Base-by-base conservation (phyloP, 2,113 vertebrate genomes). In the Psittacula cyanocephala region DNA sequence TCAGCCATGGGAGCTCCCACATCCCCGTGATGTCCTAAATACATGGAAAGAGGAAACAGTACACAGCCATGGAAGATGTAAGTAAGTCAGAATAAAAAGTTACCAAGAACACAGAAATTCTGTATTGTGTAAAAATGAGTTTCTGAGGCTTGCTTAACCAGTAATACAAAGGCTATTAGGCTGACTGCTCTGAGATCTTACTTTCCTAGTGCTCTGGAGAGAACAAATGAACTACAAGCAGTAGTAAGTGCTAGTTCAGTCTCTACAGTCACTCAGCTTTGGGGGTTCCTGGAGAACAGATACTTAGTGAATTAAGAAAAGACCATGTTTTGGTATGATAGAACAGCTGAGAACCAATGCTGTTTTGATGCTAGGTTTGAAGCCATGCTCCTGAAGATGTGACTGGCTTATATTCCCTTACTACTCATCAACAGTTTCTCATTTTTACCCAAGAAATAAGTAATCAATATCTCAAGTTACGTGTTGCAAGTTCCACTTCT, bases 1-100 rank as follows among this genome's bases (percentile, higher is more conserved):
- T 99, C 99, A 33, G 99, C 99, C 97, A 99, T 99, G 4, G 98
- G 97, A 64, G 99, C 99, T 59, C 99, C 99, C 15, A 98, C 97
- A 49, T 99, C 99, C 41, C 99, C 99, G 3, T 99, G 99, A 96
- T 99, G 99, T 93, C 99, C 99, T 99, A 65, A 77, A 53, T 17
- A 80, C 20, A 92, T 19, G 29, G 67, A 64, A 84, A 47, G 27
- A 67, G 57, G 76, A 92, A 50, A n/a, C 19, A 72, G 28, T 17
- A 35, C 18, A 28, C 28, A 81, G 39, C 25, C 52, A 23, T 4
- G 0, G n/a, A 37, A 83, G 31, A 31, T 7, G 8, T 13, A 55
- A 50, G 3, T 70, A 46, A 76, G 23, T 70, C 20, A 87, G 84
- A 92, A 55, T 52, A 69, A 77, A 74, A 59, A 82, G 13, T 83